Evolutionary conservation across 2,888 invertebrate genomes (phyloP), one percentile per base, ranked within the genome.

Genomic region (Nymphalis polychloros): DNA sequence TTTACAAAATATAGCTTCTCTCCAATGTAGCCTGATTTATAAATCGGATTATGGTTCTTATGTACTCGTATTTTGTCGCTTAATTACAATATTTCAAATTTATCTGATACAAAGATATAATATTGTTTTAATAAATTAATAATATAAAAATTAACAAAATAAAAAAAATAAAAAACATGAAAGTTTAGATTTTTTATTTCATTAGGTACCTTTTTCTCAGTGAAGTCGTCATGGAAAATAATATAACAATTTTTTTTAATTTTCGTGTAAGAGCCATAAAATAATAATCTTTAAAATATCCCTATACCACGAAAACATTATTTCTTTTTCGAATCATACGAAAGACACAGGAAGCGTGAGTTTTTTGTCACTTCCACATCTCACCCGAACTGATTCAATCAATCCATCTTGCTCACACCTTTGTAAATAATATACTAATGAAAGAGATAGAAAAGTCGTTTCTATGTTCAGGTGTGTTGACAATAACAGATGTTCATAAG

Each of bases 361-460:
- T 91, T 92, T 92, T 92, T 92, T 92, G 92, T 92, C 89, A 92
- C 91, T 92, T 92, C 92, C 92, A 88, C 88, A 82, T 87, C 83
- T 84, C 80, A 80, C 75, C 79, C 77, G 78, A 81, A 81, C 84
- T 74, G 82, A 87, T 82, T 82, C 76, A 73, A 70, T 76, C 71
- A 59, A 47, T 49, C 76, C 67, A 31, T 89, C 87, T 78, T 79
- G 73, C 67, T 88, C 79, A 20, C 35, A 66, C 81, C 1, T 63
- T 55, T 27, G 35, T 1, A 49, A 65, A 69, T 76, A 57, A 1
- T 3, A 0, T 10, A 27, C 13, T 81, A 67, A 67, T 41, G 81
- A 84, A 49, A 78, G 78, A 77, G 87, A 86, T 64, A 73, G 82
- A 60, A 50, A 69, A 80, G 60, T 69, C 69, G 63, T 50, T 74